Conservation (phyloP, 2,888 invertebrate species). For the Drosophila mulleri region DNA sequence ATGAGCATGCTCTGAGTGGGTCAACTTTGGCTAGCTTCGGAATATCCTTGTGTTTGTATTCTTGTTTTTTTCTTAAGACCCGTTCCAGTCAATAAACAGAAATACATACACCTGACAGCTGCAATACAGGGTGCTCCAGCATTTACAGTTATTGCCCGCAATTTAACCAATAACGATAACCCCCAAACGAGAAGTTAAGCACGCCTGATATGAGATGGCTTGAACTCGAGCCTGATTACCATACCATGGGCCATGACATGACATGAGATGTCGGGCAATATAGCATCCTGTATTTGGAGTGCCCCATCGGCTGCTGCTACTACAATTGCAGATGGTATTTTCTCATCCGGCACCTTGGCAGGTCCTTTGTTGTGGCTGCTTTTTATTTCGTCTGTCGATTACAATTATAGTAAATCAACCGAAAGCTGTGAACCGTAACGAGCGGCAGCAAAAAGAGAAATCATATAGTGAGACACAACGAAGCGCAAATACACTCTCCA, state of each 20-base stretch:
- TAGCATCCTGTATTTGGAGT: constrained; percentile 12
- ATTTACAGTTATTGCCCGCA: too few species aligned
- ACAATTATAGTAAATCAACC: constrained; percentile 69
- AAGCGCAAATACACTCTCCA: neutral
- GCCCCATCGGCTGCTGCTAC: neutral
- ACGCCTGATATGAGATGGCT: neutral
- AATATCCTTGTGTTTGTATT: neutral
- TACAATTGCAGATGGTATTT: constrained; percentile 23
- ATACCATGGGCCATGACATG: neutral
- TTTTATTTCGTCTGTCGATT: constrained; percentile 44
- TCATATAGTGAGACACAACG: neutral
- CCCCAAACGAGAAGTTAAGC: too few species aligned
- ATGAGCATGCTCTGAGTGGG: constrained; percentile 48
- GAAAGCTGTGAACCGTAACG: constrained; percentile 35
- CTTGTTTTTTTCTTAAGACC: constrained; percentile 7
- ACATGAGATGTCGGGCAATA: neutral
- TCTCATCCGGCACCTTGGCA: constrained; percentile 14
- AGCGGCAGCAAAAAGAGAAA: constrained; percentile 2
- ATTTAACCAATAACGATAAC: neutral
- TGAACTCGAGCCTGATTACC: neutral
- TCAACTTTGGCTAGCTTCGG: constrained; percentile 42
- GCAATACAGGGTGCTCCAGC: constrained; percentile 22
- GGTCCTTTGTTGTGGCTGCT: constrained; percentile 29
- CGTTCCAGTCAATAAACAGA: constrained; percentile 9
- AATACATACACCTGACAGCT: constrained; percentile 25